Evolutionary conservation across 2,797 vertebrate genomes (phyloP), one percentile per base, ranked within the genome.

Genomic region (Microtus agrestis): DNA sequence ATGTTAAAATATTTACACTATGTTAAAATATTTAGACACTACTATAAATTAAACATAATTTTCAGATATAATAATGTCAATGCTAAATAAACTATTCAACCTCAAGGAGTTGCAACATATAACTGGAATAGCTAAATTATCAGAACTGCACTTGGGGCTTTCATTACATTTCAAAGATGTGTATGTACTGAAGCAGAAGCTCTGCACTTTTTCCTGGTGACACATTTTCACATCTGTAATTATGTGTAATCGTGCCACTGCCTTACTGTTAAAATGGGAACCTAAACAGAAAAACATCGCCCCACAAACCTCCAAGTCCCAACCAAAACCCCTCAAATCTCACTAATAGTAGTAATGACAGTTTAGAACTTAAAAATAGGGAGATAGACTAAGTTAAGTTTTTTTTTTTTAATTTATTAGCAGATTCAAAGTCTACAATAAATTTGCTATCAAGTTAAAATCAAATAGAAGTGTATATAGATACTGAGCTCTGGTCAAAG

Each of bases 1-100:
- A 85, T 51, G 4, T 63, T 84, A 59, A 82, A 87, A 95, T 15
- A 79, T 51, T 94, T 63, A 89, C 2, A 87, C 13, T 89, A 80
- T 34, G 87, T 88, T 95, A 34, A 85, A 89, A 23, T 85, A 46
- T 92, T 80, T 93, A 86, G 77, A 93, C 84, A 86, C 51, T 67
- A 69, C 31, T 21, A 43, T 46, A 74, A 96, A 71, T 74, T 54
- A 96, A 93, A 92, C 40, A 78, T 61, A 78, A 94, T 79, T 63
- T 93, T 25, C 34, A 73, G 67, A 67, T 51, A 85, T 67, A 94
- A 13, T 56, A 89, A 82, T n/a, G 54, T 63, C 79, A 85, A 17
- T 17, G 15, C 85, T 67, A 95, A 93, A 93, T 78, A 96, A 92
- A 93, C 82, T 56, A 89, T 43, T 88, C 11, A 94, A 74, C 43